Evolutionary conservation across 2,113 vertebrate genomes (phyloP).

Genomic region (Murina feae): DNA sequence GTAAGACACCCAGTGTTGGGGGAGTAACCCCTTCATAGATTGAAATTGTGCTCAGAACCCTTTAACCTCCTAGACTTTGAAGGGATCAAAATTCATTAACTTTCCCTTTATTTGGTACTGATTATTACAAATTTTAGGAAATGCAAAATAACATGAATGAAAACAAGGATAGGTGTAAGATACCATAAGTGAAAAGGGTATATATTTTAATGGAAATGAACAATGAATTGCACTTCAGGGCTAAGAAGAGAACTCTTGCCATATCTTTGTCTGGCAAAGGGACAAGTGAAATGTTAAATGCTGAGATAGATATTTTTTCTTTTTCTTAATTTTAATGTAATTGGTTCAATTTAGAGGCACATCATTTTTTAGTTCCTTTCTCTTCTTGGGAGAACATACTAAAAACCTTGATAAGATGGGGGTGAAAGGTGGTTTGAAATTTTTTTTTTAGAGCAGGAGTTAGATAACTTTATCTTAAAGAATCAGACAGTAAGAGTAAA

Average conservation of each 20-base stretch:
- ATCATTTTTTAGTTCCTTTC: not conserved
- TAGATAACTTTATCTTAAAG: not conserved
- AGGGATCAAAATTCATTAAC: not conserved
- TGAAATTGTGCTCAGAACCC: not conserved
- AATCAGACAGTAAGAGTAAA: not conserved
- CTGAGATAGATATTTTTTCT: not conserved
- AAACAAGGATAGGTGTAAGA: not conserved
- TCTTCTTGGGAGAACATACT: not conserved
- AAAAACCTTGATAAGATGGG: not conserved
- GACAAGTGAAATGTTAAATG: not conserved
- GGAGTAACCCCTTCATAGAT: not conserved
- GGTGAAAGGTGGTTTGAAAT: not conserved
- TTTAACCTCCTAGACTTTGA: not conserved
- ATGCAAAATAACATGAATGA: not conserved
- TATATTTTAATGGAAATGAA: conserved; percentile 33
- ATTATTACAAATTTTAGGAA: conserved; percentile 30
- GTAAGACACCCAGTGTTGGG: not conserved
- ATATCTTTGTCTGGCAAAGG: not conserved
- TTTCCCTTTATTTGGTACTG: not conserved
- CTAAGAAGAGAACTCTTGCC: not conserved
- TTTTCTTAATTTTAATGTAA: not conserved
- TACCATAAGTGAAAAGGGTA: not conserved
- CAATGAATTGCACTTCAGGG: not conserved
- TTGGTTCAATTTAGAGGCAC: not conserved
- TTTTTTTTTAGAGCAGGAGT: not conserved